Conservation (phyloP, 2,888 invertebrate genomes). For the Eutolmus rufibarbis region DNA sequence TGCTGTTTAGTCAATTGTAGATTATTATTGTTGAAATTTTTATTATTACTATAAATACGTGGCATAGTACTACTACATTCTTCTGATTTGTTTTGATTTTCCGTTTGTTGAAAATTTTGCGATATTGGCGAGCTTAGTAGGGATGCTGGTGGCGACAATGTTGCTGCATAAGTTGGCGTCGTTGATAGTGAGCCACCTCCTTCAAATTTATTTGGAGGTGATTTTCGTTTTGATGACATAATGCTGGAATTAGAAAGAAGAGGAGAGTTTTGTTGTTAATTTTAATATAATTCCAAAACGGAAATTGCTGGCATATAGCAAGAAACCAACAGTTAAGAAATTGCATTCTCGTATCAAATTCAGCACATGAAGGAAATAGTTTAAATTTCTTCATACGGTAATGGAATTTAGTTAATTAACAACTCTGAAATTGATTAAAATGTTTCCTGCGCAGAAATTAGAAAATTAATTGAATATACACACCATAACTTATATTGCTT, state of each 20-base stretch:
- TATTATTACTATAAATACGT: constrained; percentile 12
- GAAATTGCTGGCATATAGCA: neutral
- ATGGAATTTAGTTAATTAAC: constrained; percentile 17
- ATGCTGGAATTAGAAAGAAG: constrained; percentile 70
- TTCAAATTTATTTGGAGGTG: constrained; percentile 93
- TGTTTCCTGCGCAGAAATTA: neutral
- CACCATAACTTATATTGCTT: neutral
- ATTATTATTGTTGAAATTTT: neutral
- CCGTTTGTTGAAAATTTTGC: neutral
- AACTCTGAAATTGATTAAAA: neutral
- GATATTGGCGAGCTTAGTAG: neutral
- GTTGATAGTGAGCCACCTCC: constrained; percentile 65
- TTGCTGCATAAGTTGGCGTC: constrained; percentile 5
- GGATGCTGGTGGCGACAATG: constrained; percentile 15
- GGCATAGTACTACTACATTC: constrained; percentile 36
- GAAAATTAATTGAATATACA: neutral
- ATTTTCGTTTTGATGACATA: constrained; percentile 97
- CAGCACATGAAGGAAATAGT: neutral
- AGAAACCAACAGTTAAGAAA: neutral
- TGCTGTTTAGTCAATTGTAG: neutral
- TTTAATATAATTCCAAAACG: neutral
- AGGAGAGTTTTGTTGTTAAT: neutral
- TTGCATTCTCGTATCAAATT: neutral
- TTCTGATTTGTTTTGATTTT: constrained; percentile 34
- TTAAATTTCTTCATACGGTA: neutral